These are phyloP conservation scores for Trachelus iudaicus DNA, from an alignment of 2,888 invertebrate species.

Conservation along the genomic window DNA sequence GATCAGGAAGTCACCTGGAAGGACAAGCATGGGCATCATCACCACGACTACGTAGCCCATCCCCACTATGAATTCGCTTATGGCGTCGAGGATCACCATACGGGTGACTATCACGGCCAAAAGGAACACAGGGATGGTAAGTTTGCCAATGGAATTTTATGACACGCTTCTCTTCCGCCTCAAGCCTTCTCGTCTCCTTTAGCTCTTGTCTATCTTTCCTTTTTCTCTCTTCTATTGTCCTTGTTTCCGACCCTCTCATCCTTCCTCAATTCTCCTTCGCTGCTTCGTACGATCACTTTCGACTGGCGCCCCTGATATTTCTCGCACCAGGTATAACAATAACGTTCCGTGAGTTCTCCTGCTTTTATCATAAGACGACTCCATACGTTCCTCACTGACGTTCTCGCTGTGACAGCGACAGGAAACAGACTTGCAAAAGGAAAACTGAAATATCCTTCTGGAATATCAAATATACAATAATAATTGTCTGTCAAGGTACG, in stretches of 20 bases:
- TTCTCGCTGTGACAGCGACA: neutral
- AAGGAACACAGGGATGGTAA: conserved; percentile 65
- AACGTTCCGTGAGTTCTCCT: neutral
- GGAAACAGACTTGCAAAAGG: neutral
- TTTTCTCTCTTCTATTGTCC: neutral
- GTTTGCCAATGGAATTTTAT: conserved; percentile 8
- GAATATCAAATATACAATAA: neutral
- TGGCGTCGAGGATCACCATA: conserved; percentile 58
- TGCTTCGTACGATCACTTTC: neutral
- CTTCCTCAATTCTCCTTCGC: neutral
- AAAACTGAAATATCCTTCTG: neutral
- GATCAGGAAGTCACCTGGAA: conserved; percentile 52
- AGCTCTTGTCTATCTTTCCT: neutral
- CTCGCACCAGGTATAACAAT: neutral
- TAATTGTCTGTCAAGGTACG: neutral
- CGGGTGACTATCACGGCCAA: conserved; percentile 64
- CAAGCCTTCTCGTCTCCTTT: neutral
- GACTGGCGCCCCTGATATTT: neutral
- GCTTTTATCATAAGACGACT: neutral
- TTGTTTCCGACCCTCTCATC: neutral
- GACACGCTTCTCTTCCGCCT: neutral
- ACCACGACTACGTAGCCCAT: conserved; percentile 61
- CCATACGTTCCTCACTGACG: neutral
- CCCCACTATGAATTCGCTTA: conserved; percentile 60
- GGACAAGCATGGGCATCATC: conserved; percentile 59